phyloP scores from a whole-genome alignment of 2,797 vertebrate genomes.

The Periophthalmus magnuspinnatus region DNA sequence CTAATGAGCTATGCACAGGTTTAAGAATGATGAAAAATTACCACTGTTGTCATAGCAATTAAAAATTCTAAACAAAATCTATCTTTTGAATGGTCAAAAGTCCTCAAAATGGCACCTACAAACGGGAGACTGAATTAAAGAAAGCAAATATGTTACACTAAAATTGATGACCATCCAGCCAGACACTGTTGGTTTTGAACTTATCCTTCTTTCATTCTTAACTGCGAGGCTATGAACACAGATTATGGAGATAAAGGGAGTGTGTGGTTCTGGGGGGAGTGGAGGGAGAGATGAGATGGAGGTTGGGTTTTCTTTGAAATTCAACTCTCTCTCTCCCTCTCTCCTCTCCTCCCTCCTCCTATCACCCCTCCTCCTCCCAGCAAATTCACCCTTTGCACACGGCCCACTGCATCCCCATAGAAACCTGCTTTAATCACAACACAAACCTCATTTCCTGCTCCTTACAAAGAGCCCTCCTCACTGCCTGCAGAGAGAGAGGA shows the following conservation, averaged over 20 bases:
- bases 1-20: background rate
- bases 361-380: conserved; percentile 61
- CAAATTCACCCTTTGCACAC: conserved; percentile 72
- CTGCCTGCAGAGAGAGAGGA: conserved; percentile 47
- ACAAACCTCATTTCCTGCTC: conserved; percentile 80
- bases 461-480: conserved; percentile 71
- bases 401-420: conserved; percentile 76
- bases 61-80: background rate
- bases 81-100: background rate
- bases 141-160: conserved; percentile 45
- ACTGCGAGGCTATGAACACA: conserved; percentile 67
- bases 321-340: conserved; percentile 67
- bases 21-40: background rate
- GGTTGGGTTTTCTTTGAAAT: conserved; percentile 79
- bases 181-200: conserved; percentile 41
- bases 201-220: conserved; percentile 51
- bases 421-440: conserved; percentile 81
- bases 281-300: conserved; percentile 64
- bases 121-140: conserved; percentile 4
- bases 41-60: background rate
- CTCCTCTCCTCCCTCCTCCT: conserved; percentile 55
- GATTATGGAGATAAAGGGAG: conserved; percentile 68
- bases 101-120: background rate
- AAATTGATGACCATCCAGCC: conserved; percentile 42
- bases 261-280: conserved; percentile 52